Percentiles rank a stretch among this genome's conserved stretches.
Conservation (phyloP, 1,140 invertebrate species). For the Drosophila tropicalis region DNA sequence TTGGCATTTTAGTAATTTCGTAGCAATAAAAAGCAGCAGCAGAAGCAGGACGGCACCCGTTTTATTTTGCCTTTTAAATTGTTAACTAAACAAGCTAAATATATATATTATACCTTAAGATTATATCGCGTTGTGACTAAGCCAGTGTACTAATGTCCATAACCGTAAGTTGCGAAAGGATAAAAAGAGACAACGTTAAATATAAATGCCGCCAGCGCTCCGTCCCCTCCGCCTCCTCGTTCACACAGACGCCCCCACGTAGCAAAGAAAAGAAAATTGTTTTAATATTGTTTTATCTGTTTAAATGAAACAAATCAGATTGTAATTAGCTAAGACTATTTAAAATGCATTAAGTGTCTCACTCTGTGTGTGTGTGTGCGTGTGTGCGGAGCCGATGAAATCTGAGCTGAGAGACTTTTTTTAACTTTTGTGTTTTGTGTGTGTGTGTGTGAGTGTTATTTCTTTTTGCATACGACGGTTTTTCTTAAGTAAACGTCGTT, state of each 20-base stretch:
- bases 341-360: conserved; percentile 29
- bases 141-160: conserved; percentile 77
- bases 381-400: conserved; percentile 57
- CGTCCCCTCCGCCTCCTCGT: not conserved
- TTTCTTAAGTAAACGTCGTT: conserved; percentile 46
- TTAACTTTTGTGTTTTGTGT: conserved; percentile 29
- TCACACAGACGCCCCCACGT: conserved; percentile 69
- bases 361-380: conserved; percentile 21
- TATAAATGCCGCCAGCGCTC: not conserved
- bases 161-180: conserved; percentile 68
- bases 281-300: conserved; percentile 35
- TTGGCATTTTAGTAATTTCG: too few species aligned
- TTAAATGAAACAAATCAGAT: conserved; percentile 17
- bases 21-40: conserved; percentile 12
- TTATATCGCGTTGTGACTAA: conserved; percentile 63
- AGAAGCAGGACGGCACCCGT: conserved; percentile 26
- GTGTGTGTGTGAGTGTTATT: conserved; percentile 41
- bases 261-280: conserved; percentile 47
- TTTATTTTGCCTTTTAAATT: conserved; percentile 61
- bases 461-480: conserved; percentile 72
- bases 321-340: conserved; percentile 51
- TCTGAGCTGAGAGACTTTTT: conserved; percentile 55
- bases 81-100: conserved; percentile 42
- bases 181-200: not conserved
- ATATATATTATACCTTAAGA: conserved; percentile 40